Percentiles rank a stretch among this genome's conserved stretches.
phyloP scores from a whole-genome alignment of 2,113 vertebrate species.

The Nerophis ophidion region DNA sequence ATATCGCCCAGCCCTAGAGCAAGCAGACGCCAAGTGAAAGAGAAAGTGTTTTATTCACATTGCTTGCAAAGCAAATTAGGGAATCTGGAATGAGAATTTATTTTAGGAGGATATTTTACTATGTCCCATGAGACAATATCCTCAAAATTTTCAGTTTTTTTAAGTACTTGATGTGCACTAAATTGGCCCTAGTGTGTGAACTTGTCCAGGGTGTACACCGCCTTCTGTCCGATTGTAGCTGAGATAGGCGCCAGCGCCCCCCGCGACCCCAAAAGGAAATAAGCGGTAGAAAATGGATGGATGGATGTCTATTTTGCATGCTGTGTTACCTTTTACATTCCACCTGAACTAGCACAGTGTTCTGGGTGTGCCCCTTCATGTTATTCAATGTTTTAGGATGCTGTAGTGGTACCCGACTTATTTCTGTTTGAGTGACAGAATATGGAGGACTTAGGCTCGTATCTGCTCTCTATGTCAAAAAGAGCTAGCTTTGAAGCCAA shows the following conservation, averaged over 20 bases:
- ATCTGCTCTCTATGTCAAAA: conserved; percentile 21
- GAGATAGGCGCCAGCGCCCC: no score
- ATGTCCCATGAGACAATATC: neutral
- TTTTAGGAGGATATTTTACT: neutral
- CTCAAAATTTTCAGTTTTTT: neutral
- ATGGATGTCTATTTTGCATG: neutral
- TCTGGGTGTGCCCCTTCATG: neutral
- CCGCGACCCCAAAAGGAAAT: no score
- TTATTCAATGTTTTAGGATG: neutral
- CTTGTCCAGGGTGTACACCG: no score
- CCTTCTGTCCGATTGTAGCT: no score
- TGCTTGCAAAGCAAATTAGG: conserved; percentile 7
- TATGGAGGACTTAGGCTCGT: conserved; percentile 11
- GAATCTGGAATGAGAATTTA: conserved; percentile 1
- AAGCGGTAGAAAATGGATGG: no score
- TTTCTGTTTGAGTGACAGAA: conserved; percentile 6
- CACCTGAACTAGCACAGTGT: neutral
- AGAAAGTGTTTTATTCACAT: neutral
- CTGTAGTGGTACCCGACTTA: neutral
- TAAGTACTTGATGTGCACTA: neutral
- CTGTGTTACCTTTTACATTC: neutral
- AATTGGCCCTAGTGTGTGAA: no score
- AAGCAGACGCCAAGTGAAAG: no score
- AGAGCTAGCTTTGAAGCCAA: conserved; percentile 26
- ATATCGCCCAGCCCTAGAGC: neutral